Percentiles rank a stretch among this genome's conserved stretches.
phyloP scores from a whole-genome alignment of 2,888 invertebrate species.

The Machimus atricapillus region DNA sequence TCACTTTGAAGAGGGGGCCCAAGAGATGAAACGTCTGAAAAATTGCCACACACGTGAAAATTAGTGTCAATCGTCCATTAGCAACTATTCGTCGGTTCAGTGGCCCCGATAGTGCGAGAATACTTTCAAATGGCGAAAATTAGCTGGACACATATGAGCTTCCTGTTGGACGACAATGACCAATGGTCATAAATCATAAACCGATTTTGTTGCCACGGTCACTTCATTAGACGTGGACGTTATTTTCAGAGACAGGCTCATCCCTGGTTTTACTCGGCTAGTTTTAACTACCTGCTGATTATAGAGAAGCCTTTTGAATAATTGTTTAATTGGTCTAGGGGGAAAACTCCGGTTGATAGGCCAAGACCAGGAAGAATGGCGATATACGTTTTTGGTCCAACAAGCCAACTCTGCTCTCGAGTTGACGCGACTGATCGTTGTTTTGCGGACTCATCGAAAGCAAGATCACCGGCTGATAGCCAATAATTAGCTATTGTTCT shows the following conservation, averaged over 20 bases:
- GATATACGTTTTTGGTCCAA: slow-evolving; percentile 1
- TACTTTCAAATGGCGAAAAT: neutral
- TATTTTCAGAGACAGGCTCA: neutral
- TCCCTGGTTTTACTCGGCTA: neutral
- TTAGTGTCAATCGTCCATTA: neutral
- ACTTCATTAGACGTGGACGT: neutral
- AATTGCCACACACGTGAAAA: neutral
- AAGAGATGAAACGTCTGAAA: neutral
- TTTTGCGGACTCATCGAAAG: neutral
- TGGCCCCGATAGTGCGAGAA: neutral
- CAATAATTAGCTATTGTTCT: slow-evolving; percentile 34
- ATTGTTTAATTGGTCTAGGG: neutral
- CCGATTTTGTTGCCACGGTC: neutral
- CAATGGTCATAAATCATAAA: neutral
- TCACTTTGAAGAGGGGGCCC: neutral
- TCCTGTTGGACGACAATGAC: neutral
- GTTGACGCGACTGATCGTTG: slow-evolving; percentile 17
- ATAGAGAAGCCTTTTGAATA: neutral
- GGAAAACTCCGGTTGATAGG: neutral
- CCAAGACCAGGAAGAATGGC: neutral
- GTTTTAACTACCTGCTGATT: neutral
- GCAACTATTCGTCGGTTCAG: neutral
- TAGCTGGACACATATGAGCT: neutral
- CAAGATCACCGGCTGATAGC: slow-evolving; percentile 16
- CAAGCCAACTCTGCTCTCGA: neutral